Percentiles rank a stretch among this genome's conserved stretches.
Conservation (phyloP, 2,113 vertebrate genomes). For the Pleuronectes platessa region DNA sequence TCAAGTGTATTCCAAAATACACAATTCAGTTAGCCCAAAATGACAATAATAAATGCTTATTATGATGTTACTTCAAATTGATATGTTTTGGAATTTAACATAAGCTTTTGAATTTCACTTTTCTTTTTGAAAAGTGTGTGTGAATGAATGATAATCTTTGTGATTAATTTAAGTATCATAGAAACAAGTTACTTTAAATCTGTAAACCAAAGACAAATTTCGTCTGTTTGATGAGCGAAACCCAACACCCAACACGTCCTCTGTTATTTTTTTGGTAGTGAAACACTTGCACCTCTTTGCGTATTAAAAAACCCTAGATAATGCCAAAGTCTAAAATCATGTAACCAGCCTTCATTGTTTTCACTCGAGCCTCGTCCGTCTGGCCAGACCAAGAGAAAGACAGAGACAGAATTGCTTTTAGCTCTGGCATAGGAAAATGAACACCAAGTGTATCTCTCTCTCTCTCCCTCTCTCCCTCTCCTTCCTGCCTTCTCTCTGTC, state of each 20-base stretch:
- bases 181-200: slow-evolving; percentile 33
- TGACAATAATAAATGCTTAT: neutral
- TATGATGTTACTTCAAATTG: neutral
- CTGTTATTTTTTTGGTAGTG: slow-evolving; percentile 35
- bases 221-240: slow-evolving; percentile 46
- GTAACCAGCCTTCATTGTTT: slow-evolving; percentile 60
- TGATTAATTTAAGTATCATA: slow-evolving; percentile 42
- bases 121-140: slow-evolving; percentile 5
- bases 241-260: slow-evolving; percentile 11
- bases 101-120: slow-evolving; percentile 2
- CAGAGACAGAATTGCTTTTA: slow-evolving; percentile 62
- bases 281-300: slow-evolving; percentile 42
- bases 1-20: neutral
- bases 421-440: slow-evolving; percentile 72
- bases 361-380: slow-evolving; percentile 64
- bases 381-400: slow-evolving; percentile 68
- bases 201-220: slow-evolving; percentile 31
- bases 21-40: neutral
- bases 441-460: slow-evolving; percentile 73
- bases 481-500: slow-evolving; percentile 79
- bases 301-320: slow-evolving; percentile 43
- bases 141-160: slow-evolving; percentile 31
- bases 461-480: slow-evolving; percentile 83
- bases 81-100: neutral
- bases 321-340: slow-evolving; percentile 55